A percentile compares a stretch with the other conserved stretches of the same genome.
phyloP scores from a whole-genome alignment of 2,113 vertebrate species.

The Hyla sarda region DNA sequence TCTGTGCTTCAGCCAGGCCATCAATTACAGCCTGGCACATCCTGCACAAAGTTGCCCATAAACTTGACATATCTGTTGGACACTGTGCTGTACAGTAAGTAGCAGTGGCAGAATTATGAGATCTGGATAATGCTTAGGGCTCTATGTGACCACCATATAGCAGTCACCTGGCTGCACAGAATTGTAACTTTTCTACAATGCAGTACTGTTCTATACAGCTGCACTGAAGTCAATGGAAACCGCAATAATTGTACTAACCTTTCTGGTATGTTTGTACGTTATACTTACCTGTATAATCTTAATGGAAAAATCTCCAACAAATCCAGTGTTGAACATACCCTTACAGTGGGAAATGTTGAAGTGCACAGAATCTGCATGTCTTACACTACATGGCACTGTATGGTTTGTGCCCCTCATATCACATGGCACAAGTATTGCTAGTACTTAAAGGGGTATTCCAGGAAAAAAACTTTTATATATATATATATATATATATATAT shows the following conservation, averaged over 20 bases:
- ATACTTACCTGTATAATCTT: no score
- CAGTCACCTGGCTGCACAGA: not conserved
- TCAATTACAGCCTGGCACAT: conserved; percentile 9
- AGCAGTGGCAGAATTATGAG: not conserved
- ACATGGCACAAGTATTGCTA: not conserved
- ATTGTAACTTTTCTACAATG: not conserved
- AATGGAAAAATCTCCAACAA: no score
- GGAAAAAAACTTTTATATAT: no score
- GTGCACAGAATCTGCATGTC: no score
- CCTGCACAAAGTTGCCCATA: not conserved
- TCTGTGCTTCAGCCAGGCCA: not conserved
- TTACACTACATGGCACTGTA: no score
- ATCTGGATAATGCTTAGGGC: not conserved
- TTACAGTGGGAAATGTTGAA: no score
- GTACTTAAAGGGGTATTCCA: not conserved
- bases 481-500: no score
- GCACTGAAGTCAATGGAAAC: not conserved
- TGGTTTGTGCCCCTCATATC: not conserved
- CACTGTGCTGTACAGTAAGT: not conserved
- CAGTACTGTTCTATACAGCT: not conserved
- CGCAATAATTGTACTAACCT: no score
- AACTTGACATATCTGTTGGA: not conserved
- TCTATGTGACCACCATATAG: not conserved
- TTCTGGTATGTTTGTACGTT: no score
- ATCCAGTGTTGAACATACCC: no score